Conservation (phyloP, 2,113 vertebrate genomes). For the Machaerirhynchus nigripectus region DNA sequence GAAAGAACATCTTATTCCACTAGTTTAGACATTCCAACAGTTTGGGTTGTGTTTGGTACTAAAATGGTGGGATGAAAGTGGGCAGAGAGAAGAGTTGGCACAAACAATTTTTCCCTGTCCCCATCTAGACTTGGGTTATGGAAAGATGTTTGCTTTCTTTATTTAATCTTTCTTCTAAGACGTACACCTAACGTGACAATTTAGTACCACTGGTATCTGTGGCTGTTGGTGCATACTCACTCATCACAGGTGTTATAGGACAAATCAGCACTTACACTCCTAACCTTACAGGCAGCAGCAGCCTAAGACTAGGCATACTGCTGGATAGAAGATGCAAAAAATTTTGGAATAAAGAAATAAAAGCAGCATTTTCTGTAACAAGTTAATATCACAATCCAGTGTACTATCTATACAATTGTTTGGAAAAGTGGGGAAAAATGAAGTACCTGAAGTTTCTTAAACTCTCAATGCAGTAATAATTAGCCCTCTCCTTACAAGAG, state of each 20-base stretch:
- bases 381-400: not conserved
- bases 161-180: not conserved
- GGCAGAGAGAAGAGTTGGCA: not conserved
- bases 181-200: not conserved
- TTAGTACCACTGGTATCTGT: not conserved
- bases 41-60: not conserved
- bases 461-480: not conserved
- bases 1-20: conserved; percentile 3
- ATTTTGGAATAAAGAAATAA: not conserved
- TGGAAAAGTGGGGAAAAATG: not conserved
- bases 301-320: not conserved
- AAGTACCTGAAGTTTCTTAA: not conserved
- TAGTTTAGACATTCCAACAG: not conserved
- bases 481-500: not conserved
- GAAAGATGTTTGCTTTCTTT: not conserved
- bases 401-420: not conserved
- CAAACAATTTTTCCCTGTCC: not conserved
- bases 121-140: not conserved
- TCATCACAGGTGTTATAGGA: not conserved
- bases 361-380: not conserved
- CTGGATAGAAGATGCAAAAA: not conserved
- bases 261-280: not conserved
- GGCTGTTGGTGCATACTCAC: not conserved
- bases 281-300: not conserved
- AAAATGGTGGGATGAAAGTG: not conserved